Percentiles rank a stretch among this genome's conserved stretches.
phyloP scores from a whole-genome alignment of 1,140 invertebrate genomes.

The Eufriesea mexicana region DNA sequence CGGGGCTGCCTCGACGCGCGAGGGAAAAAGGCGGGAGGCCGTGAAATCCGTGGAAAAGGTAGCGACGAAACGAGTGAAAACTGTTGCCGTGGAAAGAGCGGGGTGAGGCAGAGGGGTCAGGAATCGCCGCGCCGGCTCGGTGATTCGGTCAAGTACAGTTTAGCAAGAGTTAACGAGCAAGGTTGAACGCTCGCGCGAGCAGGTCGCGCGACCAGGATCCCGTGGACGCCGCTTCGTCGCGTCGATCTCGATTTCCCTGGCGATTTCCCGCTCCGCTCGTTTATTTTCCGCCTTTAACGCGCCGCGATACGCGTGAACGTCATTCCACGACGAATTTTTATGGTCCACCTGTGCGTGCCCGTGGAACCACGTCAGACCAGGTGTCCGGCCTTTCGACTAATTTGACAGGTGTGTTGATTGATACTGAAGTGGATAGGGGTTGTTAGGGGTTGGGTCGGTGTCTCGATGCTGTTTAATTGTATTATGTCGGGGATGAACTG shows the following conservation, averaged over 20 bases:
- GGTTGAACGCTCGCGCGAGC: slow-evolving; percentile 45
- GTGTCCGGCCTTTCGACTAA: neutral
- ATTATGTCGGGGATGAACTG: too few relatives aligned
- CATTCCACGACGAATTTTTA: slow-evolving; percentile 36
- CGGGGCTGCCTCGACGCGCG: neutral
- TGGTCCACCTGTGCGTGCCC: neutral
- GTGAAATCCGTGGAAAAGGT: slow-evolving; percentile 16
- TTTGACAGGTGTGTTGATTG: too few relatives aligned
- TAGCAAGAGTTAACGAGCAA: slow-evolving; percentile 44
- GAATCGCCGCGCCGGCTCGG: slow-evolving; percentile 19
- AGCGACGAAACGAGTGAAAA: slow-evolving; percentile 9
- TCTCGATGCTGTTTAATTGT: too few relatives aligned
- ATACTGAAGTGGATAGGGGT: too few relatives aligned
- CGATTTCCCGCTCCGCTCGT: slow-evolving; percentile 10
- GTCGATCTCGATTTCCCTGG: slow-evolving; percentile 27
- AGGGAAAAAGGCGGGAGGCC: neutral
- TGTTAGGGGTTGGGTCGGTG: too few relatives aligned
- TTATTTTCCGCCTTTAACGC: slow-evolving; percentile 41
- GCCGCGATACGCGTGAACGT: slow-evolving; percentile 23
- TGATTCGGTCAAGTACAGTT: slow-evolving; percentile 57
- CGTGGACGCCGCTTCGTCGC: neutral
- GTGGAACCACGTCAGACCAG: neutral
- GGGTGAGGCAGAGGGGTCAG: neutral
- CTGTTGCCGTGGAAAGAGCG: neutral
- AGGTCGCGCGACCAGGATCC: neutral